Conservation (phyloP, 1,140 invertebrate genomes). For the Lerema accius region DNA sequence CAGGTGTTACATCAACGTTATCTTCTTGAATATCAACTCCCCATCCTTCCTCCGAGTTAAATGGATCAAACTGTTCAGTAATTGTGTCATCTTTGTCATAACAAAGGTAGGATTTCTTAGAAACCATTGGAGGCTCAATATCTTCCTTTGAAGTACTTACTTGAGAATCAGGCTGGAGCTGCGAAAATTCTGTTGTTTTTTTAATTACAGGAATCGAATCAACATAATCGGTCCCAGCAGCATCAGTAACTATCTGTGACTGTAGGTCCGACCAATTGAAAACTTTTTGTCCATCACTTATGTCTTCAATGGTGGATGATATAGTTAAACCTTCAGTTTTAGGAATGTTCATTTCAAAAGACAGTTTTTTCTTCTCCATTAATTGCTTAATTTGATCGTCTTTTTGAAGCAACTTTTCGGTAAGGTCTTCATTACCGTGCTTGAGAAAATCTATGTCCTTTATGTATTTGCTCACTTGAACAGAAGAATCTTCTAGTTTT, state of each 20-base stretch:
- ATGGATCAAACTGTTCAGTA: conserved; percentile 56
- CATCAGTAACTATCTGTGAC: conserved; percentile 67
- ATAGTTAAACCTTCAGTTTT: conserved; percentile 78
- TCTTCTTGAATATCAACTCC: conserved; percentile 62
- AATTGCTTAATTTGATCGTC: conserved; percentile 72
- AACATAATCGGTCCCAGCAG: conserved; percentile 35
- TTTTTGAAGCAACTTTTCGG: conserved; percentile 50
- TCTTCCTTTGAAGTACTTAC: conserved; percentile 26
- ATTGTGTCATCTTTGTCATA: conserved; percentile 52
- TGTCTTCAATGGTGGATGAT: conserved; percentile 71
- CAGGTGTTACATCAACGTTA: conserved; percentile 50
- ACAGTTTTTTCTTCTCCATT: conserved; percentile 63
- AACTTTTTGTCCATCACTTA: conserved; percentile 49
- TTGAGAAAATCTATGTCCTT: conserved; percentile 47
- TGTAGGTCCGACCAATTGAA: conserved; percentile 57
- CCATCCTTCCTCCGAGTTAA: conserved; percentile 78
- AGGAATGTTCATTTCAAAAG: conserved; percentile 77
- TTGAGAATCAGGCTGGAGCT: conserved; percentile 35
- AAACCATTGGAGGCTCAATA: conserved; percentile 65
- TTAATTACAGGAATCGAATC: conserved; percentile 30
- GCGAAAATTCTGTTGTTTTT: conserved; percentile 46
- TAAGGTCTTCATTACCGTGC: conserved; percentile 53
- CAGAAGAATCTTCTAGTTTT: conserved; percentile 42
- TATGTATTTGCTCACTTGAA: conserved; percentile 45
- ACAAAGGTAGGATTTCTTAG: conserved; percentile 83